Evolutionary conservation across 2,797 vertebrate species (phyloP).

Genomic region (Masticophis lateralis): DNA sequence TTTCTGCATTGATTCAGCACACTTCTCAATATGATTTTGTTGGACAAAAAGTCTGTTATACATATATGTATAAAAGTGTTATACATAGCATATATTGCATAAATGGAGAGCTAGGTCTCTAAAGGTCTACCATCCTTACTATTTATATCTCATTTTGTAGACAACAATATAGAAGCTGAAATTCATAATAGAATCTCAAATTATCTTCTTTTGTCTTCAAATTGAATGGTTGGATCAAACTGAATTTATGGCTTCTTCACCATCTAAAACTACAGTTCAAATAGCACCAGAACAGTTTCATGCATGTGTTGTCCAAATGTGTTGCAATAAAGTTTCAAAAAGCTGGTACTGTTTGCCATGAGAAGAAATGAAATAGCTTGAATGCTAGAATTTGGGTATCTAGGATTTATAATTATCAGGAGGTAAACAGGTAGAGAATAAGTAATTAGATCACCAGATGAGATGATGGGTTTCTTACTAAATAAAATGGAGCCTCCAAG

Average conservation of each 20-base stretch:
- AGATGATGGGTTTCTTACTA: not conserved
- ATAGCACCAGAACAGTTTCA: not conserved
- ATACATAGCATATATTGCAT: not conserved
- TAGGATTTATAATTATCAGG: not conserved
- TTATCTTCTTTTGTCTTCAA: not conserved
- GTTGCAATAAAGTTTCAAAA: not conserved
- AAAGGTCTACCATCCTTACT: not conserved
- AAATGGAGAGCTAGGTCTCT: not conserved
- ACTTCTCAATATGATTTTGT: not conserved
- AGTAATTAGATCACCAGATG: not conserved
- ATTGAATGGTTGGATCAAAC: not conserved
- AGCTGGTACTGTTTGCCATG: not conserved
- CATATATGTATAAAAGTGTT: no score
- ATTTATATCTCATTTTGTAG: not conserved
- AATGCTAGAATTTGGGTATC: not conserved
- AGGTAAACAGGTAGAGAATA: not conserved
- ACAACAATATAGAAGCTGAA: not conserved
- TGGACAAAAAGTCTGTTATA: not conserved
- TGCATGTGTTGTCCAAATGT: not conserved
- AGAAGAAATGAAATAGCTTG: not conserved
- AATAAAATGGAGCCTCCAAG: not conserved
- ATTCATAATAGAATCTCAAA: not conserved
- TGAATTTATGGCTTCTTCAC: not conserved
- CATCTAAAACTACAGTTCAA: not conserved
- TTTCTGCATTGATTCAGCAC: not conserved